Percentiles rank a stretch among this genome's conserved stretches.
phyloP scores from a whole-genome alignment of 1,140 invertebrate genomes.

The Listronotus oregonensis region DNA sequence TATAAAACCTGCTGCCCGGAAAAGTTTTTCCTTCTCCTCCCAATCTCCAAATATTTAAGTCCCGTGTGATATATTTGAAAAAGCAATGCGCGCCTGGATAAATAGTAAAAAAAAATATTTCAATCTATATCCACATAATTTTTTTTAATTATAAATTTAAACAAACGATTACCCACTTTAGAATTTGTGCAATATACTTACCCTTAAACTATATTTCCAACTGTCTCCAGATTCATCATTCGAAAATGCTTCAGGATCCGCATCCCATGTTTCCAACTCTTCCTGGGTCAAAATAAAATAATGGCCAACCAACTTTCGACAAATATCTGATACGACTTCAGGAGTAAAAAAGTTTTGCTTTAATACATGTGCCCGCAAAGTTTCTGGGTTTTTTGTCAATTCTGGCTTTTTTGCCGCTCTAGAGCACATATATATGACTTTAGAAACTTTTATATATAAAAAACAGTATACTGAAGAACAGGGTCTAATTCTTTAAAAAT shows the following conservation, averaged over 20 bases:
- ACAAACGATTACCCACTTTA: no score
- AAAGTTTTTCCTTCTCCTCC: no score
- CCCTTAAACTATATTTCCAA: conserved; percentile 89
- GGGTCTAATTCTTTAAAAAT: no score
- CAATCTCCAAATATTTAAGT: no score
- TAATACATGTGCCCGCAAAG: conserved; percentile 65
- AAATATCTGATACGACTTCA: conserved; percentile 76
- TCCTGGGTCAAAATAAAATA: conserved; percentile 85
- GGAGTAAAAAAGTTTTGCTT: conserved; percentile 75
- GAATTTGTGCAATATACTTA: conserved; percentile 62
- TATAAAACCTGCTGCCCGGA: no score
- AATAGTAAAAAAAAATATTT: no score
- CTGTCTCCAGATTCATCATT: conserved; percentile 87
- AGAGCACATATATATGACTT: background rate
- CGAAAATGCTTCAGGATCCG: conserved; percentile 87
- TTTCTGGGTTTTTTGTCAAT: conserved; percentile 60
- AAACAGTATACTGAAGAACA: no score
- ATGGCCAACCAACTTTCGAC: conserved; percentile 80
- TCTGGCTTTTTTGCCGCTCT: conserved; percentile 66
- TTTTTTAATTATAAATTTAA: no score
- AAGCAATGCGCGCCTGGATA: no score
- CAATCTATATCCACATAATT: no score
- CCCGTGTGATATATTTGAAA: no score
- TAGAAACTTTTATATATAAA: no score
- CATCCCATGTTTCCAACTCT: conserved; percentile 88